Percentiles rank a stretch among this genome's conserved stretches.
Conservation (phyloP, 2,797 vertebrate species). For the Falco biarmicus region DNA sequence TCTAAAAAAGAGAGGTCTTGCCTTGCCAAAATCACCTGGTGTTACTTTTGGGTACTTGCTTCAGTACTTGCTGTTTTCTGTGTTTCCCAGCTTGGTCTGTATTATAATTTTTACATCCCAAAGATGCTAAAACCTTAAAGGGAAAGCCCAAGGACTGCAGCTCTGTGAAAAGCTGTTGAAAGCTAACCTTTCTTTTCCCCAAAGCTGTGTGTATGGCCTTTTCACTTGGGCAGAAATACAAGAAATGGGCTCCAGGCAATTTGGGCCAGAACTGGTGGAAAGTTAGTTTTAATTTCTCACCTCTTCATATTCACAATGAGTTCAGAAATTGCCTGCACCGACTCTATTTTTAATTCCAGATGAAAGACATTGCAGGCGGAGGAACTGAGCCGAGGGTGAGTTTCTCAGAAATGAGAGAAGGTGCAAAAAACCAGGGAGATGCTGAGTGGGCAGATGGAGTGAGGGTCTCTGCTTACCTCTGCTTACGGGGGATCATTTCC, state of each 20-base stretch:
- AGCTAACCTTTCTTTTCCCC: not conserved
- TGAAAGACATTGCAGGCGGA: not conserved
- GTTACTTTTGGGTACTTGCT: not conserved
- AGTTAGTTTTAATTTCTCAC: not conserved
- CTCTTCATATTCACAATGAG: not conserved
- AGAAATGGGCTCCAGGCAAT: not conserved
- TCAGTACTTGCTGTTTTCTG: not conserved
- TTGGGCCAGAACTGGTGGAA: not conserved
- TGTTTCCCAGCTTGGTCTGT: not conserved
- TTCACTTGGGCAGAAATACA: not conserved
- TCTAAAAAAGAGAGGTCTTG: not conserved
- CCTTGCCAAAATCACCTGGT: not conserved
- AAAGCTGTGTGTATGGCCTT: not conserved
- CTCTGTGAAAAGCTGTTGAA: not conserved
- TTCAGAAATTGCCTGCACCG: not conserved
- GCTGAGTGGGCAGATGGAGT: not conserved
- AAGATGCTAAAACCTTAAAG: not conserved
- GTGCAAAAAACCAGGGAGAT: not conserved
- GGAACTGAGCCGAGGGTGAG: not conserved
- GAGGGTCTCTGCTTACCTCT: not conserved
- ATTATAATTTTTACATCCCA: not conserved
- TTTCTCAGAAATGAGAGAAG: slow-evolving; percentile 31
- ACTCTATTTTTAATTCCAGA: slow-evolving; percentile 17
- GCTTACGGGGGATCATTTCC: not conserved
- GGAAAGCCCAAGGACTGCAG: not conserved